Base-by-base conservation (phyloP, 1,140 invertebrate genomes). In the Pygmarrhopalites habei region DNA sequence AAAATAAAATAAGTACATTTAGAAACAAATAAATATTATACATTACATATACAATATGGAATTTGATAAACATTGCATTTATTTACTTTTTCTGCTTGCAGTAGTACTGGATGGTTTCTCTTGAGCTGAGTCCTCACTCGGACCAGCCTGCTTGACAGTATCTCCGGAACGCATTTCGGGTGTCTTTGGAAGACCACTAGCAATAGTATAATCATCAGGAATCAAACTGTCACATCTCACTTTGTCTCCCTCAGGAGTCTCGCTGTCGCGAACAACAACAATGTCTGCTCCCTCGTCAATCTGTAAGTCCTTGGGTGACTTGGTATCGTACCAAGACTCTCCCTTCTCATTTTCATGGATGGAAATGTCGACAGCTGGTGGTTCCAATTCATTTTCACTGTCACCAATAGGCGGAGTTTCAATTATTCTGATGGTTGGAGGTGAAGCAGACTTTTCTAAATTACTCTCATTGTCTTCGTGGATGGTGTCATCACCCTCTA, bases 401-500 rank as follows among this genome's bases (percentile, higher is more conserved):
- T 32, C 58, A 1, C 21, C 39, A 17, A 23, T 23, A 21, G 53
- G 32, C 1, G 58, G 32, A 15, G 15, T 19, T 53, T 66, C 69
- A 21, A 69, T 65, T 21, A 70, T 67, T 44, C 72, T 66, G 23
- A 72, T 56, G 2, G 71, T 70, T 19, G 72, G 62, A 15, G 70
- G 51, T n/a, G 72, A 69, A 10, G 53, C 26, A 14, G 29, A 39
- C 21, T 35, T 56, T 23, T 26, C 53, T 19, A 56, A 17, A 23
- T 4, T 12, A 23, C 7, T 46, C 3, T 26, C 69, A 17, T 66
- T 72, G 64, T 72, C 72, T 60, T 71, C 73, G 51, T 72, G 72
- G 51, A 66, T 70, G 4, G 64, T 60, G 23, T 73, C 72, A 51
- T 67, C 67, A 55, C 70, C 66, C 43, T 86, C 86, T 73, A 91